Percentiles rank a stretch among this genome's conserved stretches.
Conservation (phyloP, 2,113 vertebrate species). For the Labeo rohita region DNA sequence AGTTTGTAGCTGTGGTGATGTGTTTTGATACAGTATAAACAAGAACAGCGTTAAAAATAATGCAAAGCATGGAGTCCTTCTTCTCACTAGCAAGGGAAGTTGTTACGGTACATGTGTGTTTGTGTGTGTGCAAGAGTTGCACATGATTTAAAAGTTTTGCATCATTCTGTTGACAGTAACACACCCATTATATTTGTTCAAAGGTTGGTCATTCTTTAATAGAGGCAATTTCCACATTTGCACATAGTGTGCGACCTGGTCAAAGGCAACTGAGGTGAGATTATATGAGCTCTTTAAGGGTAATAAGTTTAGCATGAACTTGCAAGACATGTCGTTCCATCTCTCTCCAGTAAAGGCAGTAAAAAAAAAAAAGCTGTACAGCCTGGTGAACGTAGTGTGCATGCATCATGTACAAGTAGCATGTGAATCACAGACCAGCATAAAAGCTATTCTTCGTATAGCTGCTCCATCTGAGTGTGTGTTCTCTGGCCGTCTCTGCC, state of each 20-base stretch:
- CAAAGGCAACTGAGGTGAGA: neutral
- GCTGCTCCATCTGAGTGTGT: constrained; percentile 38
- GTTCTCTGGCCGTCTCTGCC: constrained; percentile 22
- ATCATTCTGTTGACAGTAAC: constrained; percentile 21
- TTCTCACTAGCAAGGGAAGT: neutral
- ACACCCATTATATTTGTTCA: constrained; percentile 17
- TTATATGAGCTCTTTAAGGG: neutral
- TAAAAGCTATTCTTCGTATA: neutral
- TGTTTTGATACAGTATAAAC: neutral
- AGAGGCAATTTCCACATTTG: neutral
- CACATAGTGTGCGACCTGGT: neutral
- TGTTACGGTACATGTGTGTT: neutral
- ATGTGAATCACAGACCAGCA: too few relatives aligned
- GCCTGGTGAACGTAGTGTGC: too few relatives aligned
- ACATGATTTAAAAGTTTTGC: neutral
- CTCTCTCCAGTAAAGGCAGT: neutral
- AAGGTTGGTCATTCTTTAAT: neutral
- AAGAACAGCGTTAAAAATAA: neutral
- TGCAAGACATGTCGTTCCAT: neutral
- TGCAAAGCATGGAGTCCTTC: neutral
- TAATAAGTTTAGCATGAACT: neutral
- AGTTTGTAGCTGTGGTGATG: neutral
- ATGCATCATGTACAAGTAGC: too few relatives aligned
- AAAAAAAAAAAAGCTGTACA: too few relatives aligned
- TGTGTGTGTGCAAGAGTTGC: neutral